A percentile compares a stretch with the other conserved stretches of the same genome.
phyloP scores from a whole-genome alignment of 2,113 vertebrate genomes.

The Tenrec ecaudatus region DNA sequence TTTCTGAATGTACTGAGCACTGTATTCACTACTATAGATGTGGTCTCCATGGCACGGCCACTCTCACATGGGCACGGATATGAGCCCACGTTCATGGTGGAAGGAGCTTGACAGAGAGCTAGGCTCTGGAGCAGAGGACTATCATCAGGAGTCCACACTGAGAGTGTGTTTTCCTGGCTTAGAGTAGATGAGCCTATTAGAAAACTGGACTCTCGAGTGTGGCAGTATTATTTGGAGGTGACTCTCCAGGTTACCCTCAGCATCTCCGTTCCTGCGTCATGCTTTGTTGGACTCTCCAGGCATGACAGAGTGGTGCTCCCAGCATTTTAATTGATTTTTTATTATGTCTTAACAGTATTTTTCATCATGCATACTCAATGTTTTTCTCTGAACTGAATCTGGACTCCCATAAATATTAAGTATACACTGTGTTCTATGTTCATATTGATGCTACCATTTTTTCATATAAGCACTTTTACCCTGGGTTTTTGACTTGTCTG shows the following conservation, averaged over 20 bases:
- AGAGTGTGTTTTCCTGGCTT: not conserved
- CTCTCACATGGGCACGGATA: not conserved
- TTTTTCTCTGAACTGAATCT: not conserved
- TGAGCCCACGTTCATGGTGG: not conserved
- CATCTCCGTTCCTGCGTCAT: not conserved
- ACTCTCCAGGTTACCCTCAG: no score
- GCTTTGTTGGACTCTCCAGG: not conserved
- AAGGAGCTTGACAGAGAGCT: not conserved
- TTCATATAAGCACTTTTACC: no score
- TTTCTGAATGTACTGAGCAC: not conserved
- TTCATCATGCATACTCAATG: not conserved
- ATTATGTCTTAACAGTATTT: not conserved
- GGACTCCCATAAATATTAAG: no score
- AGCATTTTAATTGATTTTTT: no score
- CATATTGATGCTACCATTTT: no score
- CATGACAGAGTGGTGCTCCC: not conserved
- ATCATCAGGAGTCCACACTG: not conserved
- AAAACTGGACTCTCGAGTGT: no score
- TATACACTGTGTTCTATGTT: no score
- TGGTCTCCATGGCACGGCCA: not conserved
- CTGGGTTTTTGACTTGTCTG: conserved; percentile 94
- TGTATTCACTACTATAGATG: not conserved
- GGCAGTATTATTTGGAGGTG: no score
- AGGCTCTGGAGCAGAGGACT: not conserved
- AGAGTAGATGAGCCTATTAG: no score